phyloP scores from a whole-genome alignment of 2,113 vertebrate genomes.

The Neotragus moschatus region DNA sequence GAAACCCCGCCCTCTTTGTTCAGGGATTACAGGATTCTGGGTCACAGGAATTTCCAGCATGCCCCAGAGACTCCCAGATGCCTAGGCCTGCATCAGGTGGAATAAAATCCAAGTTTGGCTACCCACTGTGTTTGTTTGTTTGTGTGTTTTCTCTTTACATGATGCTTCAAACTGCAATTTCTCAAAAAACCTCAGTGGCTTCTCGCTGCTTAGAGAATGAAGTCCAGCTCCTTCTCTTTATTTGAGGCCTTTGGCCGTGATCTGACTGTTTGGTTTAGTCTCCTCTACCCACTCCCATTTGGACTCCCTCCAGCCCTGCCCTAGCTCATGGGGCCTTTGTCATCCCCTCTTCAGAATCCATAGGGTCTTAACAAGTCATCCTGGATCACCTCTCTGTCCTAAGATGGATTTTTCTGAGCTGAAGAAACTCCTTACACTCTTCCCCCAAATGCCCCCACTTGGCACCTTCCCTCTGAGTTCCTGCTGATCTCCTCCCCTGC shows the following conservation, averaged over 20 bases:
- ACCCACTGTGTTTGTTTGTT: no score
- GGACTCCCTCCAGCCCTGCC: rapidly evolving
- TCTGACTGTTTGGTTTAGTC: background rate
- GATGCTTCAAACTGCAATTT: background rate
- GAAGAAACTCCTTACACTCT: background rate
- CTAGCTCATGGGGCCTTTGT: background rate
- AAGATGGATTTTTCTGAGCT: background rate
- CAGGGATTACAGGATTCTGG: background rate
- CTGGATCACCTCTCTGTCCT: background rate
- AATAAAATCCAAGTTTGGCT: background rate
- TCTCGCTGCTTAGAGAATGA: background rate
- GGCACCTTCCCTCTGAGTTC: background rate
- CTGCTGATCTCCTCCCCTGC: background rate
- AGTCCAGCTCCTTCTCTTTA: background rate
- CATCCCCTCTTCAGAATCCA: background rate
- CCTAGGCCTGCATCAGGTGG: background rate
- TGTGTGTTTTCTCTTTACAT: background rate
- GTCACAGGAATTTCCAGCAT: background rate
- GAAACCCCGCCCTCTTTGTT: background rate
- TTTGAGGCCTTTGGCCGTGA: background rate
- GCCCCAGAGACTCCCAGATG: background rate
- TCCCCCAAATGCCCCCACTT: background rate
- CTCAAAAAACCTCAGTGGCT: background rate
- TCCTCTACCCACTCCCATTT: no score
- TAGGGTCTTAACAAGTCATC: background rate